Percentiles rank a stretch among this genome's conserved stretches.
Evolutionary conservation across 1,140 invertebrate species (phyloP).

Genomic region (Cydia fagiglandana): DNA sequence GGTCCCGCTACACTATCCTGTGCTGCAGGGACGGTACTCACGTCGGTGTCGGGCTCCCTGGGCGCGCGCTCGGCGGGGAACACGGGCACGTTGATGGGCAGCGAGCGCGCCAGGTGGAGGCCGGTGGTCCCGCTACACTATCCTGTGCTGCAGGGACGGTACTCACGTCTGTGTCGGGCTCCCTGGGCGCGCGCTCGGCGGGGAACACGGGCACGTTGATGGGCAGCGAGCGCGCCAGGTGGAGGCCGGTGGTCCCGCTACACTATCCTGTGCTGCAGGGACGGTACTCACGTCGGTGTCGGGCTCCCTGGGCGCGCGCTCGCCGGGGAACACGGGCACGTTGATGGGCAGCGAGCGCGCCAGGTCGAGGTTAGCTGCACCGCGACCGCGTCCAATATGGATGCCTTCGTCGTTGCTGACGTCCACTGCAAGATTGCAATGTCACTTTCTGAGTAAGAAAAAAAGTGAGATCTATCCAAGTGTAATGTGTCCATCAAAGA

Average conservation of each 20-base stretch:
- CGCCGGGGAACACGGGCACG: conserved; percentile 67
- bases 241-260: conserved; percentile 38
- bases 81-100: conserved; percentile 71
- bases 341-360: conserved; percentile 73
- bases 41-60: conserved; percentile 67
- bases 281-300: conserved; percentile 48
- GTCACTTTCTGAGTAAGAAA: neutral
- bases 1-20: too few relatives aligned
- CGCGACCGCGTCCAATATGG: conserved; percentile 52
- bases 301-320: conserved; percentile 55
- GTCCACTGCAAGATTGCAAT: conserved; percentile 49
- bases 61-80: conserved; percentile 54
- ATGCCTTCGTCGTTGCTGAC: conserved; percentile 74
- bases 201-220: conserved; percentile 69
- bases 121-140: conserved; percentile 35
- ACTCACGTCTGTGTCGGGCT: conserved; percentile 70
- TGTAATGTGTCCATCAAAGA: too few relatives aligned
- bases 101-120: conserved; percentile 64
- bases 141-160: neutral
- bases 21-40: conserved; percentile 44
- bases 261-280: too few relatives aligned
- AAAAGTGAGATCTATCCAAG: too few relatives aligned
- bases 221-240: conserved; percentile 71
- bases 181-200: conserved; percentile 53
- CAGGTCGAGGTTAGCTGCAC: conserved; percentile 44